Evolutionary conservation across 2,113 vertebrate genomes (phyloP), one percentile per base, ranked within the genome.

Genomic region (Grallaria varia): DNA sequence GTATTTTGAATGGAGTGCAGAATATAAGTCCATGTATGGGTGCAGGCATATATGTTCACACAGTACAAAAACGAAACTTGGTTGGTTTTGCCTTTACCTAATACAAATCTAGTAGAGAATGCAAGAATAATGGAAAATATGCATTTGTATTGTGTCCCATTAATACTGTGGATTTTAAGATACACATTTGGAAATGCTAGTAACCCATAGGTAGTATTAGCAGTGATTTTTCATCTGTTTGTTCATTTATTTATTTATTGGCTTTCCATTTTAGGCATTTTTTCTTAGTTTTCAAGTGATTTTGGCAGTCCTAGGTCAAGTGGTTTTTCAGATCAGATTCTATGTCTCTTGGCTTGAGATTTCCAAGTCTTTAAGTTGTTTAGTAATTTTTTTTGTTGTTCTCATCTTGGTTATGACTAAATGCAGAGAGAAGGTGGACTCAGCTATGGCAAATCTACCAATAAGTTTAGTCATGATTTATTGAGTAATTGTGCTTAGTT

Each of bases 371-470:
- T 76, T 35, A 21, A 19, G 10, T 81, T 69, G 13, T 24, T 49
- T 9, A 33, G 10, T 66, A 42, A 9, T 8, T 42, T 71, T 84
- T 35, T 50, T 62, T 68, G 59, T 30, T 62, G 42, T 45, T 87
- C 55, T 96, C 81, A 58, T 84, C 66, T 83, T 94, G 23, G 15
- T 60, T n/a, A 28, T 95, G 87, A 85, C 80, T 94, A 80, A 87
- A 84, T 78, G 15, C 47, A 62, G 87, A 91, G 28, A 10, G 25
- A 16, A 24, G 5, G 30, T 22, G 22, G 33, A 60, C 75, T 87
- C 5, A 3, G 9, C 19, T 40, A 47, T n/a, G 91, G 63, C n/a
- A 95, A 90, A 85, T 4, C 12, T 83, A 58, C 45, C 37, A 74
- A 40, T 84, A 93, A 88, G n/a, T 63, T 94, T 66, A 81, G 56